Base-by-base conservation (phyloP, 2,797 vertebrate species). In the Danio tinwini region DNA sequence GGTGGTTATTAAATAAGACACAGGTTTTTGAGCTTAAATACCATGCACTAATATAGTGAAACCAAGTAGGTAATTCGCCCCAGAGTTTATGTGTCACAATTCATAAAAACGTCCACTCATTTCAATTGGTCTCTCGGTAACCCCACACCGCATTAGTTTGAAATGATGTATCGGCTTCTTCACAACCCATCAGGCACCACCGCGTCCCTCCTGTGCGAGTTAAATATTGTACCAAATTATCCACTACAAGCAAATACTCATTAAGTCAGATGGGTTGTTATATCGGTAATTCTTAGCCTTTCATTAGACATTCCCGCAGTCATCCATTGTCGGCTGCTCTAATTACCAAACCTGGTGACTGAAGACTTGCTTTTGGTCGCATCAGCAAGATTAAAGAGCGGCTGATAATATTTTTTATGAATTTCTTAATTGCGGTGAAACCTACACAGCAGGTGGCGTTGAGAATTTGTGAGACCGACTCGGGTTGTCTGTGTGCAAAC, bases 241-340 rank as follows among this genome's bases (percentile, higher is more conserved):
- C 21, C 55, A 42, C 56, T 74, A 74, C 55, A 74, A 44, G 42
- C 14, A 74, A 61, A 61, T 44, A 42, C 37, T 74, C 55, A 74
- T 74, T 74, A 74, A 61, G 42, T 74, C 71, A 59, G 71, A 74
- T 59, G 71, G 21, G 55, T 37, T 61, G 71, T 61, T 74, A 74
- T 74, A 42, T n/a, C 55, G 52, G 7, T 71, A 56, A 56, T 29
- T 1, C 12, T 71, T 56, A 56, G 71, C 55, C 71, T 74, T 74
- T 74, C 55, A 61, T 74, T 61, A 74, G 37, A 61, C 42, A 61
- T 74, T n/a, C 19, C 42, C 47, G 7, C 9, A n/a, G 44, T 74
- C 42, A 61, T 56, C 40, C 44, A 61, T 61, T 61, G 71, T n/a
- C n/a, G 40, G 55, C 19, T 7, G 0, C 6, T 10, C 6, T 74